Base-by-base conservation (phyloP, 1,140 invertebrate species). In the Tetramorium simillimum region DNA sequence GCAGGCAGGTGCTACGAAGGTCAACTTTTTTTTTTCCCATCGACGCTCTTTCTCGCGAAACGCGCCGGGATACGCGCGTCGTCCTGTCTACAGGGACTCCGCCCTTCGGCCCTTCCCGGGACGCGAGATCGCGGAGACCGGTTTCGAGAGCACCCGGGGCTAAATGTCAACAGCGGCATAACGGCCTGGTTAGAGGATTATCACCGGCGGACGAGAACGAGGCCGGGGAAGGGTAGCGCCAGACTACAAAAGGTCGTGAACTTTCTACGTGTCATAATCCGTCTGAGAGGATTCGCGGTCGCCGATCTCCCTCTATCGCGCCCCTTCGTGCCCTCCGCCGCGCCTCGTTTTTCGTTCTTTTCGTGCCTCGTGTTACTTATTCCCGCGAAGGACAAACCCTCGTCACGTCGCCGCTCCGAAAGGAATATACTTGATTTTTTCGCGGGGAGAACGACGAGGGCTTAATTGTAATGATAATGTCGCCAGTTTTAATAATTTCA, bases 81-180 rank as follows among this genome's bases (percentile, higher is more conserved):
- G 70, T 78, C 51, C 43, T 75, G 75, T 81, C 67, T 86, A 77
- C 62, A 76, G 28, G 53, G 80, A 49, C 43, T 58, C 43, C 76
- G 63, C 76, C 53, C 43, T 76, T 75, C 63, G 72, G 51, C 65
- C 75, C 43, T 87, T 63, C 7, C 28, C 62, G 6, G 69, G 63
- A 51, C 69, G 75, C 75, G 88, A 86, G 90, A 89, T 86, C 86
- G 67, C 67, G 90, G 91, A 33, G 33, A 94, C 93, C 93, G 93
- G 93, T 94, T 94, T 90, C 82, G 65, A 89, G 84, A 77, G 76
- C 80, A 77, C 75, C 88, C 89, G 76, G 92, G 94, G 93, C 92
- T 94, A 94, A 94, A 94, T 95, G 94, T 95, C 94, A 95, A 95
- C 94, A 94, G 87, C 91, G 91, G 90, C 92, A 88, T 94, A 94